These are phyloP conservation scores for Halcyon badia DNA, from an alignment of 2,797 vertebrate species.

Conservation along the genomic window DNA sequence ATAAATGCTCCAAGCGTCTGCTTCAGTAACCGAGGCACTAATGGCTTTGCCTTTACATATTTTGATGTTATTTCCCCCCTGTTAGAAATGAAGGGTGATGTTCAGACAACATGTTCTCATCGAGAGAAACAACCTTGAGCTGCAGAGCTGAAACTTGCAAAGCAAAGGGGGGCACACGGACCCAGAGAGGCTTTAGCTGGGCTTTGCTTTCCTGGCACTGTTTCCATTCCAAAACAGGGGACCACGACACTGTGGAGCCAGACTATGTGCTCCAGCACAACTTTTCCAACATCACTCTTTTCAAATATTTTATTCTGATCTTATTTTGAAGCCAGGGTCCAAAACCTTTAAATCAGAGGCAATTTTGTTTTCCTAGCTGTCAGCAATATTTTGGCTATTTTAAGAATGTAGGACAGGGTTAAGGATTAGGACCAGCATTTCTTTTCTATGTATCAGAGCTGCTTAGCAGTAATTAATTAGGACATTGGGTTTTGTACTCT, in stretches of 20 bases:
- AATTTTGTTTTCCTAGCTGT: slow-evolving; percentile 82
- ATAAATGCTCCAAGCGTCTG: background rate
- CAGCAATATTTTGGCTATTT: slow-evolving; percentile 86
- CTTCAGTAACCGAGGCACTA: background rate
- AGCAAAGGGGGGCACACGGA: background rate
- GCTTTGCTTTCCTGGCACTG: background rate
- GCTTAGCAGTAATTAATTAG: slow-evolving; percentile 89
- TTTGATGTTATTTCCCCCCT: background rate
- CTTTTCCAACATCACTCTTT: background rate
- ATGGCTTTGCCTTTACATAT: accelerated
- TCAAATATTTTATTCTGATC: background rate
- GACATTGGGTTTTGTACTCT: slow-evolving; percentile 86
- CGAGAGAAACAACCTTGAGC: accelerated
- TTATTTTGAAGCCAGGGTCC: slow-evolving; percentile 14
- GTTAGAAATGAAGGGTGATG: background rate
- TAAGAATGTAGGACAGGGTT: slow-evolving; percentile 87
- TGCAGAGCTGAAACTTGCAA: background rate
- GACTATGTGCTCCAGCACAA: background rate
- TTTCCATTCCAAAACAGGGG: background rate
- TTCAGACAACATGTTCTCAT: accelerated
- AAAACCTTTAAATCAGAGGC: slow-evolving; percentile 59
- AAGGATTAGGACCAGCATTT: slow-evolving; percentile 85
- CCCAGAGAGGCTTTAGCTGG: background rate
- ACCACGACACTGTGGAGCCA: accelerated
- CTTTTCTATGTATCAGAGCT: slow-evolving; percentile 85